phyloP scores from a whole-genome alignment of 2,888 invertebrate genomes.

The Drosophila demipolita region DNA sequence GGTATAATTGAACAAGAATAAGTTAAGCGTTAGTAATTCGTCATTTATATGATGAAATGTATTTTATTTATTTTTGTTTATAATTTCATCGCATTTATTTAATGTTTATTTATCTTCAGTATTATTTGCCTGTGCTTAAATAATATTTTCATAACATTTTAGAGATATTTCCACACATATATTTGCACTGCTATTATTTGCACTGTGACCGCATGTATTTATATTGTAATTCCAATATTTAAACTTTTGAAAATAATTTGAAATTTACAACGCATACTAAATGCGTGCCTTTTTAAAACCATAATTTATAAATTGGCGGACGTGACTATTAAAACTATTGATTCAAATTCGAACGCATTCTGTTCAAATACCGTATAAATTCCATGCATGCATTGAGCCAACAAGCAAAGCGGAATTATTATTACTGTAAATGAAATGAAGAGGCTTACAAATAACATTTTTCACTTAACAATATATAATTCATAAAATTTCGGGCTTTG shows the following conservation, averaged over 20 bases:
- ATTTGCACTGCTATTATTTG: not conserved
- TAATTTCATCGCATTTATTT: not conserved
- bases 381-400: not conserved
- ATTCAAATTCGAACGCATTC: not conserved
- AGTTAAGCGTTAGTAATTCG: not conserved
- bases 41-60: not conserved
- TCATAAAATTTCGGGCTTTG: not conserved
- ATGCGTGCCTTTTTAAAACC: not conserved
- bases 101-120: not conserved
- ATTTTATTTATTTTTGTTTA: not conserved
- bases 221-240: not conserved
- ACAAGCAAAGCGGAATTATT: not conserved
- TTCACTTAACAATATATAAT: not conserved
- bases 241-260: not conserved
- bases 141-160: not conserved
- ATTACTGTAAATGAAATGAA: not conserved
- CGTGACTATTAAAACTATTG: constrained; percentile 10
- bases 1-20: not conserved
- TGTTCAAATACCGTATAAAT: not conserved
- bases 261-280: constrained; percentile 2
- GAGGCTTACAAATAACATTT: not conserved
- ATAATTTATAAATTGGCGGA: constrained; percentile 6
- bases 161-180: not conserved
- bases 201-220: not conserved
- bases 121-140: not conserved